phyloP scores from a whole-genome alignment of 2,888 invertebrate genomes.

The Ommatoiulus sabulosus region DNA sequence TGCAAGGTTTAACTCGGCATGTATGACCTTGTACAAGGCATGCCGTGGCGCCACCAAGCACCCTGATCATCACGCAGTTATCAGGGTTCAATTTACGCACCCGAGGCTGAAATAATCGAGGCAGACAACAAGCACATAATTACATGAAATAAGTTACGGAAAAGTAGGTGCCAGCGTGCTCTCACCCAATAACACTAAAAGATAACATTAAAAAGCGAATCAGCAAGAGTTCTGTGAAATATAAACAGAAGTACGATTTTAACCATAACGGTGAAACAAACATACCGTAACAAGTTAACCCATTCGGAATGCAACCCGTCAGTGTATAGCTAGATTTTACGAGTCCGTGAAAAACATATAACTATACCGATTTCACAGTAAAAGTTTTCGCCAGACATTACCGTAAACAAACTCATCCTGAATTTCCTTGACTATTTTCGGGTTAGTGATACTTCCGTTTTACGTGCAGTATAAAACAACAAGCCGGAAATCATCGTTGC shows the following conservation, averaged over 20 bases:
- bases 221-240: background rate
- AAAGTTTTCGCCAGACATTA: background rate
- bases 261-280: background rate
- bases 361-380: background rate
- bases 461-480: background rate
- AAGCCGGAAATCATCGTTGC: background rate
- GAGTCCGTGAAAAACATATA: background rate
- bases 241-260: background rate
- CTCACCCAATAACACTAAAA: too few relatives aligned
- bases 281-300: background rate
- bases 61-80: too few relatives aligned
- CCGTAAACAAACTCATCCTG: background rate
- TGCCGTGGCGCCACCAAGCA: too few relatives aligned
- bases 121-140: too few relatives aligned
- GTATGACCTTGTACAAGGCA: too few relatives aligned
- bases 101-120: too few relatives aligned
- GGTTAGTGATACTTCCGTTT: background rate
- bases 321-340: background rate
- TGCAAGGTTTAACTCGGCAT: too few relatives aligned
- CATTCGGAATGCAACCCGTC: background rate
- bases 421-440: background rate
- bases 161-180: too few relatives aligned
- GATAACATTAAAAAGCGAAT: background rate
- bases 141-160: too few relatives aligned
- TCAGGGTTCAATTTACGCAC: too few relatives aligned